Evolutionary conservation across 2,888 invertebrate genomes (phyloP), one percentile per base, ranked within the genome.

Genomic region (Cheilosia urbana): DNA sequence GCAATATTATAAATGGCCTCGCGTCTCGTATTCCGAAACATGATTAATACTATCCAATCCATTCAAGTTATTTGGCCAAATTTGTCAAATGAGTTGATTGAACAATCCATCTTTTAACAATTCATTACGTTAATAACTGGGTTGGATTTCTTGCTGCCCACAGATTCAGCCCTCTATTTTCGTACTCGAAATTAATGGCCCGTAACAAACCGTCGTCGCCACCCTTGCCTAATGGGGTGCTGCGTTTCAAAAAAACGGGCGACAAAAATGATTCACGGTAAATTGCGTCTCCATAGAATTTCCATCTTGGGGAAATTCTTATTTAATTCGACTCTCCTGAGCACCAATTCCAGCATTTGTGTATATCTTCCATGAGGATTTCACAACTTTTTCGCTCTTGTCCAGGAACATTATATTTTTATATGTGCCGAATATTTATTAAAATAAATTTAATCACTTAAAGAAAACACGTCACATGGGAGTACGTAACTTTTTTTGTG

Each of bases 391-490:
- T 53, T 21, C 9, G 11, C 21, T 51, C 2, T 24, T 7, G 19
- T 24, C 24, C 9, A 34, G 11, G 4, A 51, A 15, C 5, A 11
- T 11, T n/a, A 7, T 21, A n/a, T 42, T 11, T n/a, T 7, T 21
- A n/a, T 42, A 6, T n/a, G 30, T 45, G 30, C 34, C 30, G 42
- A 53, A 5, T 17, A 55, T 45, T 57, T 17, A 13, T 30, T 42
- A 34, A 45, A 34, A 57, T 57, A 47, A 69, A 69, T 69, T 57
- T 21, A 69, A 57, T 45, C 40, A 13, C 42, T 60, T n/a, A 21
- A 42, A 55, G 45, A 17, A 30, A 15, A 30, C 51, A 24, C 15
- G 11, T 24, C 51, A 51, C 24, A 51, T 51, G 24, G 15, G 24
- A 51, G 49, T 11, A 27, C 27, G 27, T 27, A 30, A 40, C 17